Evolutionary conservation across 2,888 invertebrate species (phyloP), one percentile per base, ranked within the genome.

Genomic region (Erynnis tages): DNA sequence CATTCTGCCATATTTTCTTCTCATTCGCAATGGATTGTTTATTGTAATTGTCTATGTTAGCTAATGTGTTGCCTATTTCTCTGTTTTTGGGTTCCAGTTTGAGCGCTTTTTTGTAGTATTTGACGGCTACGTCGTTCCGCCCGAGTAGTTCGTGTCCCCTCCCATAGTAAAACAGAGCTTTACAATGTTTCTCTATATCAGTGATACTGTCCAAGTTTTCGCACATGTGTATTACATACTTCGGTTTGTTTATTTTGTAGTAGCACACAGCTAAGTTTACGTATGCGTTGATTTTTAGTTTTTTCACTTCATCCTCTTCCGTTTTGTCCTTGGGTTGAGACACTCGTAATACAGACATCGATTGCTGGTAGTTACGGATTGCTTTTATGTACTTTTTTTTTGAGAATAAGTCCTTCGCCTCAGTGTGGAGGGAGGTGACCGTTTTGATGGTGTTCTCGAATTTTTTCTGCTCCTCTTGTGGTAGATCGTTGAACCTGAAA

Each of bases 71-170:
- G 0, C 85, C 88, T 0, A 89, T 85, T 46, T 88, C 89, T 53
- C 69, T 73, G 44, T 89, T 89, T 45, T 73, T 83, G 0, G 88
- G 89, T 43, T 89, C 87, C 0, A 89, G 50, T 66, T 81, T 83
- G 1, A 86, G 54, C 0, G 89, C 85, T 64, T 78, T 85, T 53
- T 78, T 83, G 25, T 80, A 88, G 29, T 76, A 84, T 1, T 58
- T 57, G 0, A 81, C 50, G 0, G 89, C 85, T 1, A 73, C 59
- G 0, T 85, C 82, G 0, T 66, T 60, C 23, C 73, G 82, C 0
- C 79, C 82, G 2, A 82, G 23, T 60, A 74, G 61, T 56, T 85
- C 73, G 17, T 79, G 65, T 0, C 83, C 88, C 27, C 71, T 66
- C 0, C 83, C 89, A 8, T 76, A 82, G 16, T 85, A 87, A 64